These are phyloP conservation scores for Gallirallus australis DNA, from an alignment of 2,797 vertebrate species.

Conservation along the genomic window DNA sequence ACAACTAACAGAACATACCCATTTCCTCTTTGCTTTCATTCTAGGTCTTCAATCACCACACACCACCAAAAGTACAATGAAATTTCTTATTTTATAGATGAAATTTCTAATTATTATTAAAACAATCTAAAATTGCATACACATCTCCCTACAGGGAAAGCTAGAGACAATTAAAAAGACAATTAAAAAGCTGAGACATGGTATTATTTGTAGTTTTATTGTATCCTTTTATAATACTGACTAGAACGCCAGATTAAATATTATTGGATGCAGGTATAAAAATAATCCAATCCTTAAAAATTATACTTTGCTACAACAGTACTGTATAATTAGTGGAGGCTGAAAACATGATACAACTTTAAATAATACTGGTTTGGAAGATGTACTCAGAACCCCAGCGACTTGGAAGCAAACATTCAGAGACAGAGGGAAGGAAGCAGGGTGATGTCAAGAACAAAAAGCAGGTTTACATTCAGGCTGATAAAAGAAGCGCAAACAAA, in stretches of 20 bases:
- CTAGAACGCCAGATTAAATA: constrained; percentile 85
- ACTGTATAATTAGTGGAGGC: constrained; percentile 79
- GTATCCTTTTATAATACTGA: constrained; percentile 78
- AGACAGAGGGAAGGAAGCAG: constrained; percentile 44
- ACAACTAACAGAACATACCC: neutral
- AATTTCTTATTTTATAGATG: neutral
- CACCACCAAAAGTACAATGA: neutral
- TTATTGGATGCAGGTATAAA: constrained; percentile 80
- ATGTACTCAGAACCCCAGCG: constrained; percentile 51
- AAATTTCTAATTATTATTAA: neutral
- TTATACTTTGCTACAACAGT: constrained; percentile 80
- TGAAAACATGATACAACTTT: constrained; percentile 80
- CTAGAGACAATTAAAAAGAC: constrained; percentile 24
- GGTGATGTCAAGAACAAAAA: constrained; percentile 48
- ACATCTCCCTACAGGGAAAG: neutral
- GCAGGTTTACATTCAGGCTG: constrained; percentile 40
- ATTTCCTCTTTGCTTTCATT: neutral
- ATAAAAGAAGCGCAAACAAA: constrained; percentile 57
- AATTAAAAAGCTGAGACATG: constrained; percentile 53
- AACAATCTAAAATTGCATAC: neutral
- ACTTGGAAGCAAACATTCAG: constrained; percentile 63
- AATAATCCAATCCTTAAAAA: constrained; percentile 83
- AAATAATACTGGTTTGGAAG: constrained; percentile 80
- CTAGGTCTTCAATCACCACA: neutral
- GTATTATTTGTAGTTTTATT: constrained; percentile 79